Base-by-base conservation (phyloP, 2,797 vertebrate genomes). In the Euphonia xanthogaster region DNA sequence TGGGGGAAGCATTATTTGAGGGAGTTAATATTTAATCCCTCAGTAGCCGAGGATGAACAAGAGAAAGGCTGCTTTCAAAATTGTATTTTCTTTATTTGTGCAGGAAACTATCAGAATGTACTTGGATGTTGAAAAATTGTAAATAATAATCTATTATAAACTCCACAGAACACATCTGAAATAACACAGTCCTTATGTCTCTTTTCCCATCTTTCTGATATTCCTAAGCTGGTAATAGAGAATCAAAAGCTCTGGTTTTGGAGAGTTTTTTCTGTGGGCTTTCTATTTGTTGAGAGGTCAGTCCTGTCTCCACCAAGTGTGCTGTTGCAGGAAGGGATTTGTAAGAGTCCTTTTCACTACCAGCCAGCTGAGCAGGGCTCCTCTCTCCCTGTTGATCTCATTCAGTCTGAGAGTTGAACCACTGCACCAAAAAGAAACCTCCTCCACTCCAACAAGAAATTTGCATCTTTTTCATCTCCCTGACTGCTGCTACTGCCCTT, bases 11-110 rank as follows among this genome's bases (percentile, higher is more conserved):
- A 42, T 75, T 93, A 78, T 93, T 92, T 83, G 79, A 93, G 18
- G 22, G 58, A 83, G 24, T 80, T 93, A 55, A 83, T 86, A 90
- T 93, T 91, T 93, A 93, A 84, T 48, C 24, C 33, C 40, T 86
- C 70, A 80, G 42, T 91, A 91, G 47, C 7, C 44, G 47, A 54
- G 47, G 27, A 84, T 93, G 51, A 12, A 72, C 9, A 37, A 65
- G 57, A 90, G 8, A 67, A 68, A 73, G 15, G 19, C 18, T 86
- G 30, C 77, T 95, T 88, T n/a, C 40, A 74, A 72, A 83, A 39
- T 1, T 14, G 7, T 60, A 12, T 71, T 80, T 93, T 82, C n/a
- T 80, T 84, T 78, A 72, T 85, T 86, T 80, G n/a, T 68, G 8
- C 9, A 62, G 40, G 33, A 74, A 92, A 48, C 8, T 45, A 37